Evolutionary conservation across 2,888 invertebrate genomes (phyloP).

Genomic region (Leptinotarsa haldemani): DNA sequence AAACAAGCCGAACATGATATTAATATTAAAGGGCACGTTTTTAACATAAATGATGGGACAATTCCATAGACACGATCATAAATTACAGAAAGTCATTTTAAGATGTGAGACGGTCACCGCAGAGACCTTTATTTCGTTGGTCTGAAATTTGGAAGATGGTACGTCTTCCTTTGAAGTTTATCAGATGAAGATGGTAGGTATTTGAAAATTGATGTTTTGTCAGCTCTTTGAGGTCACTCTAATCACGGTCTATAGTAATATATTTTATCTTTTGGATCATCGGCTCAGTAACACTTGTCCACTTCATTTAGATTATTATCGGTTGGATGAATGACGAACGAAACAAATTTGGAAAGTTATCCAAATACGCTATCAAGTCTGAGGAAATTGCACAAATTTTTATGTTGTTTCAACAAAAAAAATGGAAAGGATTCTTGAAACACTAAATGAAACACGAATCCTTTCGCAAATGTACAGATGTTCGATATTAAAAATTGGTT

Average conservation of each 20-base stretch:
- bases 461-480: too few relatives aligned
- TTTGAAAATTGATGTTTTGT: conserved; percentile 62
- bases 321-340: too few relatives aligned
- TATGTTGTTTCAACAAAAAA: neutral
- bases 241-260: conserved; percentile 7
- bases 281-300: too few relatives aligned
- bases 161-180: conserved; percentile 45
- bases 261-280: neutral
- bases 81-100: conserved; percentile 53
- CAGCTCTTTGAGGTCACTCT: conserved; percentile 55
- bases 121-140: conserved; percentile 17
- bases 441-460: too few relatives aligned
- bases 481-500: too few relatives aligned
- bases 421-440: too few relatives aligned
- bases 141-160: neutral
- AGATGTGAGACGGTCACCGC: conserved; percentile 36
- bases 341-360: too few relatives aligned
- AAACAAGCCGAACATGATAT: conserved; percentile 54
- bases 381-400: too few relatives aligned
- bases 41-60: conserved; percentile 59
- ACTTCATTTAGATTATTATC: too few relatives aligned
- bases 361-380: too few relatives aligned
- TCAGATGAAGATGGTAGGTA: conserved; percentile 50
- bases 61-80: conserved; percentile 54
- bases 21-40: conserved; percentile 56